Evolutionary conservation across 2,888 invertebrate genomes (phyloP).

Genomic region (Ferrisia virgata): DNA sequence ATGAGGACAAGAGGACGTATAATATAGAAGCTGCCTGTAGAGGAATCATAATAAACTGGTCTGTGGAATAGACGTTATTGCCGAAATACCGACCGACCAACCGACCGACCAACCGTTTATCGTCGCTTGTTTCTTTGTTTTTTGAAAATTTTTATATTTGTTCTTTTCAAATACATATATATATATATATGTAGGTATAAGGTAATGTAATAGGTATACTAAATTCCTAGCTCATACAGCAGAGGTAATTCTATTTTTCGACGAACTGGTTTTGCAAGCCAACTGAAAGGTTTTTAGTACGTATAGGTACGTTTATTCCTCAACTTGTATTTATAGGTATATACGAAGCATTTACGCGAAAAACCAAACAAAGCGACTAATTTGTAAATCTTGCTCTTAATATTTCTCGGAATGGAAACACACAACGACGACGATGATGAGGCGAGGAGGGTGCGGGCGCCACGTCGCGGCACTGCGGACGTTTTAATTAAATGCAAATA

Average conservation of each 20-base stretch:
- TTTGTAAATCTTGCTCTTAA: slow-evolving; percentile 1
- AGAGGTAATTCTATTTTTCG: slow-evolving; percentile 17
- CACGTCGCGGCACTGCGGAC: neutral
- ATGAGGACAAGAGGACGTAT: neutral
- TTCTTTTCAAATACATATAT: slow-evolving; percentile 1
- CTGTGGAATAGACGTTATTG: neutral
- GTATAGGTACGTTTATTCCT: neutral
- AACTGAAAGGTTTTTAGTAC: neutral
- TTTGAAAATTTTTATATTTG: slow-evolving; percentile 20
- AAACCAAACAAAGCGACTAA: slow-evolving; percentile 5
- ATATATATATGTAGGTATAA: too few relatives aligned
- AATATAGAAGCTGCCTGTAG: neutral
- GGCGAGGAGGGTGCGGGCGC: too few relatives aligned
- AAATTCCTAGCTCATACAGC: slow-evolving; percentile 11
- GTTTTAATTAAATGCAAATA: slow-evolving; percentile 14
- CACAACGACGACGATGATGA: too few relatives aligned
- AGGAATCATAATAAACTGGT: slow-evolving; percentile 2
- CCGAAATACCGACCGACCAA: neutral
- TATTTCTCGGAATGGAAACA: neutral
- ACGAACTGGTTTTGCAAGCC: slow-evolving; percentile 27
- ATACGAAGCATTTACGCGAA: neutral
- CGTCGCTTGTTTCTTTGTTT: neutral
- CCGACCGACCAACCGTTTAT: neutral
- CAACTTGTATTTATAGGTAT: neutral
- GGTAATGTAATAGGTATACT: too few relatives aligned